Conservation (phyloP, 2,113 vertebrate species). For the Hiodon alosoides region DNA sequence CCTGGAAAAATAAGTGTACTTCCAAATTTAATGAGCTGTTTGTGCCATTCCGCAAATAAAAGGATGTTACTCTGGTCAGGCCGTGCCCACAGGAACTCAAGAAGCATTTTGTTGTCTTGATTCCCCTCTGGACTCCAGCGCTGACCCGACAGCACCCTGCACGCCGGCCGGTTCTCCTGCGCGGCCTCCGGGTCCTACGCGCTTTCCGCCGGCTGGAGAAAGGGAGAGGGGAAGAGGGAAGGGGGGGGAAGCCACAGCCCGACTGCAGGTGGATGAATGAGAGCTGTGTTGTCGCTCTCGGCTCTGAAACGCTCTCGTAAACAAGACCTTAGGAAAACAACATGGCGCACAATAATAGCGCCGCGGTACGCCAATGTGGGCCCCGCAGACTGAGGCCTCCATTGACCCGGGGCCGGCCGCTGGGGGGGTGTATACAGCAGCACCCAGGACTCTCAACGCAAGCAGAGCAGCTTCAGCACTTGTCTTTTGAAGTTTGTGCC, state of each 20-base stretch:
- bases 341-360: slow-evolving; percentile 13
- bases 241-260: slow-evolving; percentile 13
- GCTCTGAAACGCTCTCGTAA: neutral
- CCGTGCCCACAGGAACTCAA: neutral
- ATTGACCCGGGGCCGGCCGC: neutral
- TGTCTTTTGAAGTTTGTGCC: no score
- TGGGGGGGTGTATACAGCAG: neutral
- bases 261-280: slow-evolving; percentile 52
- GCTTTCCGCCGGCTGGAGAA: slow-evolving; percentile 38
- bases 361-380: neutral
- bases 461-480: no score
- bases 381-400: neutral
- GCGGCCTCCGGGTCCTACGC: slow-evolving; percentile 1
- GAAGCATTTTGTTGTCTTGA: neutral
- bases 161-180: neutral
- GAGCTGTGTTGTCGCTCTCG: slow-evolving; percentile 47
- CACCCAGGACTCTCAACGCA: neutral
- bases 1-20: neutral
- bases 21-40: neutral
- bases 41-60: neutral
- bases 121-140: neutral
- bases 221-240: slow-evolving; percentile 18
- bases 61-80: neutral
- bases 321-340: slow-evolving; percentile 14
- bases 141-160: neutral